Conservation (phyloP, 2,888 invertebrate species). For the Zygaena filipendulae region DNA sequence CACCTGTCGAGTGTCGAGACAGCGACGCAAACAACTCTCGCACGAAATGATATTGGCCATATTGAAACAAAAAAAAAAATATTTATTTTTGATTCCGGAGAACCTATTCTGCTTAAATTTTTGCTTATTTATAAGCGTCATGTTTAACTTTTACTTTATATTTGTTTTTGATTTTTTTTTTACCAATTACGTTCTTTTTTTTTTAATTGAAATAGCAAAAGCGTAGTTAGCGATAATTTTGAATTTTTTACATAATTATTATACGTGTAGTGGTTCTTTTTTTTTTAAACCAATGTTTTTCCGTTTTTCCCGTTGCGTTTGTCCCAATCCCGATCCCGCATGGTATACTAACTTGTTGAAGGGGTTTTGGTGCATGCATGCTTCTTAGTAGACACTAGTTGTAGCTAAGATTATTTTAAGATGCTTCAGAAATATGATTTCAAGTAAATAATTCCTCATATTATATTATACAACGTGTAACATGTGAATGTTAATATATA, state of each 20-base stretch:
- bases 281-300: conserved; percentile 64
- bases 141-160: conserved; percentile 50
- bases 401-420: conserved; percentile 37
- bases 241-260: neutral
- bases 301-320: conserved; percentile 53
- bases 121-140: conserved; percentile 65
- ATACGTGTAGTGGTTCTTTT: conserved; percentile 53
- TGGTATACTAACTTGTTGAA: conserved; percentile 49
- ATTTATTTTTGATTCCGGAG: conserved; percentile 67
- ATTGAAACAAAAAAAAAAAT: conserved; percentile 41
- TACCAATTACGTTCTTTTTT: too few species aligned
- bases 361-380: conserved; percentile 52
- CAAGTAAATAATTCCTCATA: neutral
- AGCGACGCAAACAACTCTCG: too few species aligned
- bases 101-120: conserved; percentile 69
- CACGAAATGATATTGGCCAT: conserved; percentile 67
- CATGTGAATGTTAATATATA: neutral
- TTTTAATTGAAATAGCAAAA: too few species aligned
- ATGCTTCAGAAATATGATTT: conserved; percentile 45
- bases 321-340: conserved; percentile 37
- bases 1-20: too few species aligned
- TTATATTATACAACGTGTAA: neutral
- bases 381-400: conserved; percentile 47
- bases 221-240: conserved; percentile 34
- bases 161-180: conserved; percentile 44